Evolutionary conservation across 1,140 invertebrate genomes (phyloP).

Genomic region (Homarus americanus): DNA sequence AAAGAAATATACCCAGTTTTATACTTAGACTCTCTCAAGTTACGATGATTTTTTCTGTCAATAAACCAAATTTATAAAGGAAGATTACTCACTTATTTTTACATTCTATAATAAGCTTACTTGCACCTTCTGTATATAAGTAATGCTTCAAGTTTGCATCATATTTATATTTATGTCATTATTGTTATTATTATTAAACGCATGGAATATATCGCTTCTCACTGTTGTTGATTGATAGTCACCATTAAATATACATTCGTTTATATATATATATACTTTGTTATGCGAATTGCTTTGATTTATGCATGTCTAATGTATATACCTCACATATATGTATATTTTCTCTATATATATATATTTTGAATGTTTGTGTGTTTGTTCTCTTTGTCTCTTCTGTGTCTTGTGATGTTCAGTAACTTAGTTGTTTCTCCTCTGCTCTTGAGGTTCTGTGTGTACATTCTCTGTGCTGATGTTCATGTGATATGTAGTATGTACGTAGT

Average conservation of each 20-base stretch:
- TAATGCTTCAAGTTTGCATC: not conserved
- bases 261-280: constrained; percentile 41
- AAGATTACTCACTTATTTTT: no score
- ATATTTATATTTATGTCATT: constrained; percentile 12
- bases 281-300: not conserved
- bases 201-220: not conserved
- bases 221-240: not conserved
- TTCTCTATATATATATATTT: not conserved
- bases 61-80: no score
- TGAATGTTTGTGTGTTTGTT: not conserved
- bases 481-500: not conserved
- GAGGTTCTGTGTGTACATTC: no score
- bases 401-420: no score
- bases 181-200: not conserved
- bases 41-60: no score
- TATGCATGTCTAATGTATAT: no score
- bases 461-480: not conserved
- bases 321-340: constrained; percentile 51
- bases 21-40: no score
- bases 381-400: no score
- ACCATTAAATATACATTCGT: constrained; percentile 11
- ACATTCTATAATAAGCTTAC: no score
- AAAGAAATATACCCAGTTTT: no score
- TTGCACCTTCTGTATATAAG: not conserved
- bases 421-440: no score